Evolutionary conservation across 2,888 invertebrate genomes (phyloP), one percentile per base, ranked within the genome.

Genomic region (Phytoseiulus persimilis): DNA sequence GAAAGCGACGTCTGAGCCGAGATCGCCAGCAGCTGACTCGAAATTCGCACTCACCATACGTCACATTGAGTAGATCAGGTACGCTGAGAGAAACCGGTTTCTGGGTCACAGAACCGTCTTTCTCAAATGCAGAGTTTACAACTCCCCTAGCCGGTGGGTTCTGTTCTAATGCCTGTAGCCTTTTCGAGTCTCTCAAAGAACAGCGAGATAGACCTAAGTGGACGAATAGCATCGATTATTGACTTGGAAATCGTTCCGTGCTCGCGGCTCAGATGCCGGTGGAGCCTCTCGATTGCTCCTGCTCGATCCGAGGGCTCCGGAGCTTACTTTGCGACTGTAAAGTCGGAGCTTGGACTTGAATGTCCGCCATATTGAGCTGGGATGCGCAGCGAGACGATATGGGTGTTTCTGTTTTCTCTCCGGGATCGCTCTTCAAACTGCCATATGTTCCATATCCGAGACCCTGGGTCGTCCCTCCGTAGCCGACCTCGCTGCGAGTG

Each of bases 121-220:
- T 87, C 87, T 87, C 87, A 45, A 87, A 87, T 45, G 87, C 87
- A n/a, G 87, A 87, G 31, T 87, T 87, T 39, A 83, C 33, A 90
- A 92, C 90, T 32, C 93, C 90, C 23, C 83, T 65, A 39, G 89
- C 45, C 18, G 46, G 83, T 32, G 90, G 90, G 83, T 90, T 90
- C 89, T 91, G 91, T 91, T 93, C 92, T 90, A 93, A 91, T 3
- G 92, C 92, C 91, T 93, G 92, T 90, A 93, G 91, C 91, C 93
- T 93, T 91, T 93, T 93, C 83, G 93, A 93, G 31, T 93, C 93
- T 32, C 93, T 91, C 89, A 93, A 91, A 0, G 93, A 93, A 83
- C 92, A 39, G 23, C 87, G 87, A 39, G 87, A 32, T 31, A 87
- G 33, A 87, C 87, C 87, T 87, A n/a, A 33, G 87, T 28, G 28